Conservation (phyloP, 2,113 vertebrate genomes). For the Mustela nigripes region DNA sequence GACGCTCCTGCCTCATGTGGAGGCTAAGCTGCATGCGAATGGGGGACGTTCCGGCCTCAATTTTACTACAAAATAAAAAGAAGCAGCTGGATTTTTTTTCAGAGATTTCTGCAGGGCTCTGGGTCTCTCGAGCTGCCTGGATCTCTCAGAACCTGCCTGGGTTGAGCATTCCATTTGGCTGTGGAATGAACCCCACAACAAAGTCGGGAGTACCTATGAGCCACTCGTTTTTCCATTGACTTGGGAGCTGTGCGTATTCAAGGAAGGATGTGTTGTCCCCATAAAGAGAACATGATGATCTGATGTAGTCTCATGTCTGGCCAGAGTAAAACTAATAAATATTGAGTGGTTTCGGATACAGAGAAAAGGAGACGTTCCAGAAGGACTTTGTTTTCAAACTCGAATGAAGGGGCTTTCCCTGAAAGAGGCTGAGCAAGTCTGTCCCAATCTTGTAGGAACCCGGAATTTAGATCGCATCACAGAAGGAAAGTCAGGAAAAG, state of each 20-base stretch:
- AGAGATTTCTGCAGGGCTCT: neutral
- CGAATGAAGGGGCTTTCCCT: neutral
- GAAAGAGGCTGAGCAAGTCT: neutral
- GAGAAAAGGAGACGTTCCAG: neutral
- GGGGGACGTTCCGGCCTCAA: neutral
- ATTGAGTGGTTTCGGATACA: neutral
- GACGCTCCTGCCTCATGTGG: rapidly evolving
- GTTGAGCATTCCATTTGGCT: neutral
- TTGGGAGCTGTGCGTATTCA: neutral
- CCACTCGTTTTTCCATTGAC: neutral
- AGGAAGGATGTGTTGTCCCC: neutral
- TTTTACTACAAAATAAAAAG: neutral
- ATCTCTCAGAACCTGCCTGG: neutral
- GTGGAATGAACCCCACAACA: neutral
- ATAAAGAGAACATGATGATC: neutral
- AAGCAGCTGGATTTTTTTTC: neutral
- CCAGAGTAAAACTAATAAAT: neutral
- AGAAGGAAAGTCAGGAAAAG: constrained; percentile 72
- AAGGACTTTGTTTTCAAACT: neutral
- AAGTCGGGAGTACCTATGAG: rapidly evolving
- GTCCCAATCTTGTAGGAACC: neutral
- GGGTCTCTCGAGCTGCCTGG: neutral
- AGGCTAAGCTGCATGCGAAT: neutral
- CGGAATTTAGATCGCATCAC: constrained; percentile 47
- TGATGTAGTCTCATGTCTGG: neutral